Evolutionary conservation across 1,140 invertebrate species (phyloP), one percentile per base, ranked within the genome.

Genomic region (Drosophila obscura): DNA sequence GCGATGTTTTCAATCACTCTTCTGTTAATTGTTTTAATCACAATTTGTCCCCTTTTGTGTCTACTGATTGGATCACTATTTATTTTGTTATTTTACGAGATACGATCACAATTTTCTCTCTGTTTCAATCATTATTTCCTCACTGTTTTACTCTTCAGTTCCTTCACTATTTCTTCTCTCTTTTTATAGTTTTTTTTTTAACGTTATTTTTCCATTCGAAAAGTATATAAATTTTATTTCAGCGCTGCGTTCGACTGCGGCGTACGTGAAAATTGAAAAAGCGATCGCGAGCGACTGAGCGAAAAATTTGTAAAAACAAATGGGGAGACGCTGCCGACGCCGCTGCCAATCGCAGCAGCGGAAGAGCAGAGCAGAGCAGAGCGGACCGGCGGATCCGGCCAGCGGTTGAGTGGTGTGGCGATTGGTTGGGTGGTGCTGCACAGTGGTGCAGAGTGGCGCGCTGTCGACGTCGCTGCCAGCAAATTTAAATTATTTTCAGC

Each of bases 211-310:
- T 16, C 39, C 13, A 35, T 45, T 52, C 31, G 46, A 26, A 45
- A 52, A 59, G 39, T 41, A 71, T 60, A 41, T 24, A 60, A 15
- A 28, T 55, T 49, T 43, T 73, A 52, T 61, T 63, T 66, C 11
- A 39, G 46, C 65, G 61, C 57, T 43, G 57, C 51, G 35, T 44
- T 62, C 49, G 28, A 43, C 61, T 44, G 58, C 35, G 60, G 59
- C 64, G 68, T 87, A 82, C 87, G 87, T 90, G 88, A 90, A 90
- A 90, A 90, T 90, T 78, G 79, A 87, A 90, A 90, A 83, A 73
- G 77, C 87, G 87, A 90, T 88, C 87, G 87, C 87, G 82, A 90
- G 79, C 87, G 72, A 90, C 87, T 90, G 87, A 90, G 83, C 79
- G 82, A 77, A 83, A 90, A 88, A 89, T 69, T 82, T 77, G 63